Percentiles rank a stretch among this genome's conserved stretches.
Evolutionary conservation across 2,113 vertebrate genomes (phyloP).

Genomic region (Nansenia antarctica): DNA sequence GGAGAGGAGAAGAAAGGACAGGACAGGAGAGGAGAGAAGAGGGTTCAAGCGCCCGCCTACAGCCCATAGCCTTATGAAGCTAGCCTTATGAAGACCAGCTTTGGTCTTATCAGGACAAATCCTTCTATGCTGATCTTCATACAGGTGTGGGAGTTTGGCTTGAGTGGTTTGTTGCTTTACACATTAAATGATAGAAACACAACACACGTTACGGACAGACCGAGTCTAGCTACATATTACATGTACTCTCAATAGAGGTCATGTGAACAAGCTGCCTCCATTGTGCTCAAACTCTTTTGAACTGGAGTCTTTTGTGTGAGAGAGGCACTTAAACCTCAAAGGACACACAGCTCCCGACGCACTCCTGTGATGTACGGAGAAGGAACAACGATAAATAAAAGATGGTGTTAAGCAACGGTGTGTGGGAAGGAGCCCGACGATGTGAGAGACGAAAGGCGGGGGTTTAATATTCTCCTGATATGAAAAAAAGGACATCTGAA

Average conservation of each 20-base stretch:
- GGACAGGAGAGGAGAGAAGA: neutral
- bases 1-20: constrained; percentile 4
- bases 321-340: constrained; percentile 67
- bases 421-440: constrained; percentile 44
- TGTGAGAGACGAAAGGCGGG: constrained; percentile 21
- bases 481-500: no score
- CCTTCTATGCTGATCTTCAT: neutral
- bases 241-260: neutral
- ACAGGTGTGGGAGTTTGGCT: neutral
- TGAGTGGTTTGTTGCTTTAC: neutral
- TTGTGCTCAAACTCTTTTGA: constrained; percentile 69
- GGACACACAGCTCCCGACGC: constrained; percentile 34
- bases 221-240: neutral
- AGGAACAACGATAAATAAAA: constrained; percentile 35
- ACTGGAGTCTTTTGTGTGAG: constrained; percentile 52
- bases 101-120: neutral
- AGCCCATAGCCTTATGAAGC: neutral
- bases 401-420: constrained; percentile 5
- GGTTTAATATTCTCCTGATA: constrained; percentile 24
- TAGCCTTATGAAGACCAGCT: neutral
- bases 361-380: constrained; percentile 23
- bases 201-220: neutral
- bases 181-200: neutral
- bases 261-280: neutral
- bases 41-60: neutral